Evolutionary conservation across 2,888 invertebrate genomes (phyloP).

Genomic region (Catocala nupta): DNA sequence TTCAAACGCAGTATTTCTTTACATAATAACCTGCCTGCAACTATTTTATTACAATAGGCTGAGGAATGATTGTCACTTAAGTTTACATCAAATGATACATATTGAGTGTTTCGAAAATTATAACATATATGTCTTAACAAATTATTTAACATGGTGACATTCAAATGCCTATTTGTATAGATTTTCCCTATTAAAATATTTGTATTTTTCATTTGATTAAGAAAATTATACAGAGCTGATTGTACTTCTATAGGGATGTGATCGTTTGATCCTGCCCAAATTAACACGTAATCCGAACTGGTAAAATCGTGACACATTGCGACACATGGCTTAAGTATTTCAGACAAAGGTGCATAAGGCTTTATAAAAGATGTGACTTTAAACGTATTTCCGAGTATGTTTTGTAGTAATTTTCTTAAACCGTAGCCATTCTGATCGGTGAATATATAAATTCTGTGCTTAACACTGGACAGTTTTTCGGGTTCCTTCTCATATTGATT

Average conservation of each 20-base stretch:
- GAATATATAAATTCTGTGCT: not conserved
- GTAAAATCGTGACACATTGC: constrained; percentile 2
- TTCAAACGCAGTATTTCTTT: constrained; percentile 1
- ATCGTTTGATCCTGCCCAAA: not conserved
- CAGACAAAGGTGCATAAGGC: not conserved
- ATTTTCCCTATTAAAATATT: constrained; percentile 1
- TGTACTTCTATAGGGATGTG: not conserved
- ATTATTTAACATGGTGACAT: not conserved
- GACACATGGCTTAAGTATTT: not conserved
- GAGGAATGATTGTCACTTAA: too few species aligned
- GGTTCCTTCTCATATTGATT: not conserved
- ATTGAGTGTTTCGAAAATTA: not conserved
- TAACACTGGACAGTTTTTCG: not conserved
- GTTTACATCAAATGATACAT: not conserved
- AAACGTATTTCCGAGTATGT: not conserved
- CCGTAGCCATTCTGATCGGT: constrained; percentile 1
- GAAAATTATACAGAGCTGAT: constrained; percentile 3
- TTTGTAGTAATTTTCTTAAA: not conserved
- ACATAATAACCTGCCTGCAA: not conserved
- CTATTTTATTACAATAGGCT: not conserved
- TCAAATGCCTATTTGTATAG: constrained; percentile 3
- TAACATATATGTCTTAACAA: not conserved
- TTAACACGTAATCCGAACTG: not conserved
- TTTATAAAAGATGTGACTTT: not conserved
- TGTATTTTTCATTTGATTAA: not conserved